Conservation (phyloP, 2,113 vertebrate genomes). For the Melanerpes aurifrons region DNA sequence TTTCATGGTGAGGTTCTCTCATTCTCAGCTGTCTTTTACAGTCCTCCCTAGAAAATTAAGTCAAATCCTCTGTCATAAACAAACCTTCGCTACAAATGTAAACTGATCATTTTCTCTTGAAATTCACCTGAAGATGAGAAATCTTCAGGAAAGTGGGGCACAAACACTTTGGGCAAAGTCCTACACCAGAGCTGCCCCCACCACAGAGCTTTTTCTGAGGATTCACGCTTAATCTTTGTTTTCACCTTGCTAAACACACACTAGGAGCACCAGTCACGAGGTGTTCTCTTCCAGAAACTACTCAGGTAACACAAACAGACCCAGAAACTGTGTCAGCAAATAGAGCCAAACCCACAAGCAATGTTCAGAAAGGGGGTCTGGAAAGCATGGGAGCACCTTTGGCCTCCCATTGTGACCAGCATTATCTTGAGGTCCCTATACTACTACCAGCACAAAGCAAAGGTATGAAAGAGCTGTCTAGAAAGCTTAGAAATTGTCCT, state of each 20-base stretch:
- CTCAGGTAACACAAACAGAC: neutral
- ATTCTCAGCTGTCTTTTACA: neutral
- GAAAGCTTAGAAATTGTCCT: neutral
- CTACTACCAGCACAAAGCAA: neutral
- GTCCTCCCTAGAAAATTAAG: neutral
- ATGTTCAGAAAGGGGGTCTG: fast-evolving
- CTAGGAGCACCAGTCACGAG: neutral
- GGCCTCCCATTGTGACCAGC: neutral
- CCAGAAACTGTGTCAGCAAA: neutral
- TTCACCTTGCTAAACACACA: neutral
- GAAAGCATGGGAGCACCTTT: neutral
- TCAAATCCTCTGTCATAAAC: neutral
- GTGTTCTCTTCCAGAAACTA: neutral
- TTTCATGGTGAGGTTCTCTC: neutral
- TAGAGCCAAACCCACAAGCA: neutral
- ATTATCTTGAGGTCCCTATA: neutral
- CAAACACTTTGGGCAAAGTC: neutral
- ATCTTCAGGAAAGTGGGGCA: neutral
- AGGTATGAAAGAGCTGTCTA: neutral
- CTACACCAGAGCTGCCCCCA: neutral
- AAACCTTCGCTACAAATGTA: neutral
- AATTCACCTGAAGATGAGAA: neutral
- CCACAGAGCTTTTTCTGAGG: neutral
- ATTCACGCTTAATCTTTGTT: neutral
- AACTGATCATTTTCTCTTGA: neutral